phyloP scores from a whole-genome alignment of 1,140 invertebrate genomes.

The Drosophila leontia region DNA sequence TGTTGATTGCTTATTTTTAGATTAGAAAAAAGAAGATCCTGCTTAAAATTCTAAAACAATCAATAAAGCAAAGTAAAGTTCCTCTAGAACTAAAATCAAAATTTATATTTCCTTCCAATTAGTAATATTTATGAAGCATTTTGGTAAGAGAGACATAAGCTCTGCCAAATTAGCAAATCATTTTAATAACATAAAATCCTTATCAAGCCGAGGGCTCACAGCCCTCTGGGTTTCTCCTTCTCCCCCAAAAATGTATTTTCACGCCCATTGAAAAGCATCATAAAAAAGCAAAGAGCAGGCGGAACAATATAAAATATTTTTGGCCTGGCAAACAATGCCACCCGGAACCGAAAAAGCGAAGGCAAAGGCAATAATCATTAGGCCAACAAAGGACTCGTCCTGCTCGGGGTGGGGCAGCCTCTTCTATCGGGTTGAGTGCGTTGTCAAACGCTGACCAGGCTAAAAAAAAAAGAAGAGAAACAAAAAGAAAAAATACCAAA shows the following conservation, averaged over 20 bases:
- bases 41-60: neutral
- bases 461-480: constrained; percentile 19
- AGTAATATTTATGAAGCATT: constrained; percentile 17
- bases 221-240: neutral
- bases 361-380: constrained; percentile 71
- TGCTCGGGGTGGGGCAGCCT: constrained; percentile 31
- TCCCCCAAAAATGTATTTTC: constrained; percentile 35
- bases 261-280: constrained; percentile 62
- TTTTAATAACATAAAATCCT: constrained; percentile 61
- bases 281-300: constrained; percentile 40
- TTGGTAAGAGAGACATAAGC: constrained; percentile 23
- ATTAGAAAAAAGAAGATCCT: too few relatives aligned
- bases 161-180: constrained; percentile 64
- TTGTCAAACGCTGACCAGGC: constrained; percentile 65
- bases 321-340: constrained; percentile 46
- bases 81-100: neutral
- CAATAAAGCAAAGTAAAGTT: neutral
- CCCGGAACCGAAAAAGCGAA: constrained; percentile 33
- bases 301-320: constrained; percentile 65
- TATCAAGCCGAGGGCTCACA: constrained; percentile 41
- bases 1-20: neutral
- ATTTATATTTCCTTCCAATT: constrained; percentile 13
- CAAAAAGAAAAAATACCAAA: constrained; percentile 65
- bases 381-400: constrained; percentile 60
- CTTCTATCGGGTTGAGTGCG: constrained; percentile 64